Evolutionary conservation across 2,113 vertebrate species (phyloP).

Genomic region (Pachypanchax playfairii): DNA sequence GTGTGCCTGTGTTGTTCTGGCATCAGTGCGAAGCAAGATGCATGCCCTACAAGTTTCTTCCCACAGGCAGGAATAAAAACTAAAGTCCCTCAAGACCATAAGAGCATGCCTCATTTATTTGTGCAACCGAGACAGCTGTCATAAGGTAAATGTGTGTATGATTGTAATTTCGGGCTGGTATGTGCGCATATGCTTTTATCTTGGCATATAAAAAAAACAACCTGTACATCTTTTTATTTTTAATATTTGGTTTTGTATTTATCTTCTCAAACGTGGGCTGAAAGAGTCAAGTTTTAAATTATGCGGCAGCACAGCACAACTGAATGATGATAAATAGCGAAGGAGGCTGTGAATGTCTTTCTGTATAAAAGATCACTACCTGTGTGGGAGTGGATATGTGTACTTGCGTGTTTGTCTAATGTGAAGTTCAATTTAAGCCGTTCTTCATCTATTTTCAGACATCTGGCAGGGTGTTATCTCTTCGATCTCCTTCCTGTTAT

Average conservation of each 20-base stretch:
- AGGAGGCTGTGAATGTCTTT: slow-evolving; percentile 26
- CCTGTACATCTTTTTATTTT: slow-evolving; percentile 22
- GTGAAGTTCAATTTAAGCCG: slow-evolving; percentile 24
- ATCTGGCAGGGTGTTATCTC: slow-evolving; percentile 31
- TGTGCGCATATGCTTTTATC: slow-evolving; percentile 12
- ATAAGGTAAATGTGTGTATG: slow-evolving; percentile 25
- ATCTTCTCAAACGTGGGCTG: slow-evolving; percentile 46
- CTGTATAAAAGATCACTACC: slow-evolving; percentile 21
- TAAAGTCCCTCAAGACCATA: slow-evolving; percentile 37
- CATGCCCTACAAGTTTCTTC: slow-evolving; percentile 46
- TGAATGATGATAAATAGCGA: slow-evolving; percentile 55
- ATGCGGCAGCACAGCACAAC: slow-evolving; percentile 37
- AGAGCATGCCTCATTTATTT: slow-evolving; percentile 43
- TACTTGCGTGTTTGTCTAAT: slow-evolving; percentile 21
- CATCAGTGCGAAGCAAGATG: slow-evolving; percentile 46
- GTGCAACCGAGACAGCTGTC: slow-evolving; percentile 46
- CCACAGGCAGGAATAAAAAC: slow-evolving; percentile 46
- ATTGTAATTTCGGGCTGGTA: slow-evolving; percentile 6
- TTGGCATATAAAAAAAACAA: slow-evolving; percentile 13
- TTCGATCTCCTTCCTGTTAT: slow-evolving; percentile 24
- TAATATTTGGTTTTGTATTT: slow-evolving; percentile 50
- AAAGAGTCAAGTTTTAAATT: slow-evolving; percentile 42
- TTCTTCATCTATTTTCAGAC: slow-evolving; percentile 30
- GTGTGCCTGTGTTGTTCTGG: slow-evolving; percentile 27
- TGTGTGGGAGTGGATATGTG: slow-evolving; percentile 16